Evolutionary conservation across 2,113 vertebrate species (phyloP), one percentile per base, ranked within the genome.

Genomic region (Uria lomvia): DNA sequence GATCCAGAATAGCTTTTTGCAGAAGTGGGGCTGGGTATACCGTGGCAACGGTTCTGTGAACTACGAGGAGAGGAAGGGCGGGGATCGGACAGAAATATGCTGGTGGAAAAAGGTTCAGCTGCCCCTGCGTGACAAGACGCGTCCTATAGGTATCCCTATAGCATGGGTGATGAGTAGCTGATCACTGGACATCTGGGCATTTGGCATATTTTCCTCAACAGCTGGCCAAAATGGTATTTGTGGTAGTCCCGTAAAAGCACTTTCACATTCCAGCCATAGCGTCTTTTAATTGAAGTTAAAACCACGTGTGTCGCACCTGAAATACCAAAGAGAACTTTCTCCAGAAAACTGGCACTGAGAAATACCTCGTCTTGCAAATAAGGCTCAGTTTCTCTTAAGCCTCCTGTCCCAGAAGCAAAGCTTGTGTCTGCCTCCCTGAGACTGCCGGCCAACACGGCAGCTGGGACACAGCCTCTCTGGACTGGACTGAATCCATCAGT

Each of bases 401-500:
- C 15, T 82, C 17, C 45, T 22, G 18, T 49, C 50, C 55, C 80
- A 63, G 63, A 53, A 52, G 47, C 13, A 58, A 73, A 70, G 83
- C 47, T 71, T 24, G 38, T 0, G 5, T 12, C 62, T 66, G 53
- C 50, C 52, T 70, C 68, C 60, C 52, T 5, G 10, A 53, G 53
- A 62, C 60, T 6, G 13, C 7, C 0, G 3, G 36, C 38, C 1
- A 3, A 18, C 22, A 1, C 2, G 2, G 56, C 63, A 77, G 63
- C 67, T 13, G 34, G 24, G 78, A 72, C 55, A 32, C 13, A 50
- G 66, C 56, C 73, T 49, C 36, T 2, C 53, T 12, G 32, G 55
- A 29, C 62, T 71, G 75, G 38, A 4, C 72, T 87, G 60, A 68
- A 63, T 29, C 78, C 75, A 70, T 20, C 49, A 40, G 60, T 9